Evolutionary conservation across 2,888 invertebrate species (phyloP).

Genomic region (Tuta absoluta): DNA sequence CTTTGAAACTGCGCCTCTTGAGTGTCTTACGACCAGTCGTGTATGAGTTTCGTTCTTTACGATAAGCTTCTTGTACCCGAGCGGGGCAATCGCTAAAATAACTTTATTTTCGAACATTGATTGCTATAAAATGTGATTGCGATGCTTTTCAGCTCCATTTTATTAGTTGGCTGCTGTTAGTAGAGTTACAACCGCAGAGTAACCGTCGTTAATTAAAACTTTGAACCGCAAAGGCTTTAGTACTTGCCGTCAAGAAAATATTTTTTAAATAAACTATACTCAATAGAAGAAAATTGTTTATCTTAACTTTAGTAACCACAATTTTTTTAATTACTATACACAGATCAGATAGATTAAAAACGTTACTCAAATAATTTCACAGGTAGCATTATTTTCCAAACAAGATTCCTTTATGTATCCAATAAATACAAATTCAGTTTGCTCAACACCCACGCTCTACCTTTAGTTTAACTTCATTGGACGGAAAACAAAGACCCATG

Average conservation of each 20-base stretch:
- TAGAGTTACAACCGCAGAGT: neutral
- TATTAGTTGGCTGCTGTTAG: neutral
- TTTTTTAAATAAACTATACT: too few relatives aligned
- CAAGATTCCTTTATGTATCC: neutral
- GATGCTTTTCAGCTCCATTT: neutral
- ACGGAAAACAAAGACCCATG: neutral
- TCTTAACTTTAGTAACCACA: too few relatives aligned
- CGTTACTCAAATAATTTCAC: too few relatives aligned
- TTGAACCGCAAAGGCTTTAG: constrained; percentile 6
- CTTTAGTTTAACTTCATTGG: neutral
- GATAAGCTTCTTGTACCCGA: too few relatives aligned
- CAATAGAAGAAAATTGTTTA: too few relatives aligned
- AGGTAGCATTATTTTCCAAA: too few relatives aligned
- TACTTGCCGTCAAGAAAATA: neutral
- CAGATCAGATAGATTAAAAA: too few relatives aligned
- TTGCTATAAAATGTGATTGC: neutral
- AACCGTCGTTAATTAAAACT: constrained; percentile 7
- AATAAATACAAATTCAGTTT: neutral
- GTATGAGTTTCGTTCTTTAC: too few relatives aligned
- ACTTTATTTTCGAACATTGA: neutral
- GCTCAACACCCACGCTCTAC: constrained; percentile 7
- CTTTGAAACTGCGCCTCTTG: too few relatives aligned
- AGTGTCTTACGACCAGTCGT: too few relatives aligned
- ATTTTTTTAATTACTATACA: too few relatives aligned
- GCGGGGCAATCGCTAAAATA: too few relatives aligned